These are phyloP conservation scores for Carterocephalus palaemon DNA, from an alignment of 2,888 invertebrate species.

Conservation along the genomic window DNA sequence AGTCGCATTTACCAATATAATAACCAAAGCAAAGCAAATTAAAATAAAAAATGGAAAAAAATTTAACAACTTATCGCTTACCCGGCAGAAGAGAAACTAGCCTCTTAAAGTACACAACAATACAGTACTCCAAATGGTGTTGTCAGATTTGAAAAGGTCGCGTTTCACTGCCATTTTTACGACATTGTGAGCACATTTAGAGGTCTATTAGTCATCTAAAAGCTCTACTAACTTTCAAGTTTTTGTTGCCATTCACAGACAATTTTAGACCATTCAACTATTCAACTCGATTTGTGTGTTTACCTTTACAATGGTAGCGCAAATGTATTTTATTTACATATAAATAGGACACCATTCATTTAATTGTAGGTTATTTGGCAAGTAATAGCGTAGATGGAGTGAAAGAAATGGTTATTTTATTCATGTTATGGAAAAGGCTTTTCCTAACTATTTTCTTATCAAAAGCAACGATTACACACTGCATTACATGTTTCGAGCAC, in stretches of 20 bases:
- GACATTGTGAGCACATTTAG: slow-evolving; percentile 6
- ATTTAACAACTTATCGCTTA: neutral
- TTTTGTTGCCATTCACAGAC: slow-evolving; percentile 1
- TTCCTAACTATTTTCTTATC: too few relatives aligned
- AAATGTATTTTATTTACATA: neutral
- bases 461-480: too few relatives aligned
- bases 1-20: too few relatives aligned
- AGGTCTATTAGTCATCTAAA: slow-evolving; percentile 19
- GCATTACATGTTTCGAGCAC: too few relatives aligned
- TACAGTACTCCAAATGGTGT: slow-evolving; percentile 14
- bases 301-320: slow-evolving; percentile 2
- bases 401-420: too few relatives aligned
- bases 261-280: slow-evolving; percentile 5
- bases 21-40: too few relatives aligned
- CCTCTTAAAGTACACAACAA: neutral
- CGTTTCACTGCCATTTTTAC: slow-evolving; percentile 36
- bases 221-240: slow-evolving; percentile 8
- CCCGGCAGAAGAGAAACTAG: too few relatives aligned
- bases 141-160: slow-evolving; percentile 45
- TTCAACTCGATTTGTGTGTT: neutral
- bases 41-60: too few relatives aligned
- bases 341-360: too few relatives aligned
- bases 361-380: too few relatives aligned
- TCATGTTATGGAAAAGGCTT: too few relatives aligned
- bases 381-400: too few relatives aligned